Evolutionary conservation across 2,113 vertebrate genomes (phyloP).

Genomic region (Colossoma macropomum): DNA sequence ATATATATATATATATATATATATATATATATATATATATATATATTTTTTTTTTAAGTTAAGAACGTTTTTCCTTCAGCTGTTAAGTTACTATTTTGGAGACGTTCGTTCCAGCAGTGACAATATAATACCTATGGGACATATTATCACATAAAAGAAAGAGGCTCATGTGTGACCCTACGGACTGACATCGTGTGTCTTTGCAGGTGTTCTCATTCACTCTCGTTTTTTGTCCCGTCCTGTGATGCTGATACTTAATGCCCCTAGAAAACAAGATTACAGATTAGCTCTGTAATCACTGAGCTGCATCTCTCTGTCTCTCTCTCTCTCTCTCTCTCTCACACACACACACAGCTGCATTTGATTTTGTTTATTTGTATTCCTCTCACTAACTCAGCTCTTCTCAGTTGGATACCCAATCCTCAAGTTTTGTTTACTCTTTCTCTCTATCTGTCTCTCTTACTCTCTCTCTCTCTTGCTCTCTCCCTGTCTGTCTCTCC

Average conservation of each 20-base stretch:
- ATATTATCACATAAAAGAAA: no score
- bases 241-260: not conserved
- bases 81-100: no score
- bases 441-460: not conserved
- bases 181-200: not conserved
- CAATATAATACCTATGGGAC: no score
- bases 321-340: no score
- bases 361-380: not conserved
- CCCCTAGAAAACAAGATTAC: slow-evolving; percentile 8
- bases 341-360: not conserved
- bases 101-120: no score
- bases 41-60: no score
- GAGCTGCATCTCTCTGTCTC: no score
- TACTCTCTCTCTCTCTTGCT: not conserved
- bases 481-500: not conserved
- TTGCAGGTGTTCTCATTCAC: not conserved
- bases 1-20: no score
- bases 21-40: no score
- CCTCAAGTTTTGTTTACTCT: not conserved
- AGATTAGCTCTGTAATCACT: not conserved
- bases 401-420: not conserved
- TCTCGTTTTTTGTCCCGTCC: not conserved
- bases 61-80: no score
- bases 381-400: not conserved
- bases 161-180: not conserved